Conservation (phyloP, 1,140 invertebrate genomes). For the Rhagoletis zephyria region DNA sequence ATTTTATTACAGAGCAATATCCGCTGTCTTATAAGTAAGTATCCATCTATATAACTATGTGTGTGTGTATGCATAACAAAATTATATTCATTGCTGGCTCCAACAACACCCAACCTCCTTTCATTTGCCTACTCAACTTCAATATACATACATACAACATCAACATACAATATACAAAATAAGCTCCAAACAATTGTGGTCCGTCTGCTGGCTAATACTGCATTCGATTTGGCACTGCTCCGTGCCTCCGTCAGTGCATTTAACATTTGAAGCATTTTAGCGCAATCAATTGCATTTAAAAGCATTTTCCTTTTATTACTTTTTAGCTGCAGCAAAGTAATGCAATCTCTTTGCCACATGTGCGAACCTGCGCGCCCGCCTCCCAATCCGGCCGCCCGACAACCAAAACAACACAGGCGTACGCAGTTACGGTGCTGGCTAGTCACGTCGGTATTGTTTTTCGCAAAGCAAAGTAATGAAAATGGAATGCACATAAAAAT, state of each 20-base stretch:
- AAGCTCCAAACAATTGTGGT: background rate
- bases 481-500: constrained; percentile 48
- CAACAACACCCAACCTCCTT: background rate
- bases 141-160: too few species aligned
- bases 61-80: background rate
- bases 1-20: constrained; percentile 25
- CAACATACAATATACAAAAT: too few species aligned
- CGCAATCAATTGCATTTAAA: constrained; percentile 51
- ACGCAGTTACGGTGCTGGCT: constrained; percentile 8
- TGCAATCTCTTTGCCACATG: constrained; percentile 47
- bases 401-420: background rate
- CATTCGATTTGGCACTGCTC: background rate
- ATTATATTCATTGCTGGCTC: constrained; percentile 23
- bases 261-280: constrained; percentile 49
- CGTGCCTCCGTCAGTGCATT: background rate
- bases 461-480: constrained; percentile 48
- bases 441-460: constrained; percentile 50
- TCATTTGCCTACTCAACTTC: constrained; percentile 36
- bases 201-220: constrained; percentile 3
- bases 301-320: constrained; percentile 52
- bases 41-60: background rate
- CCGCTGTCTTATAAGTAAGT: background rate
- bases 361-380: background rate
- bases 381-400: too few species aligned
- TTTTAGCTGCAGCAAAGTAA: constrained; percentile 48